Evolutionary conservation across 2,888 invertebrate genomes (phyloP), one percentile per base, ranked within the genome.

Genomic region (Idaea dimidiata): DNA sequence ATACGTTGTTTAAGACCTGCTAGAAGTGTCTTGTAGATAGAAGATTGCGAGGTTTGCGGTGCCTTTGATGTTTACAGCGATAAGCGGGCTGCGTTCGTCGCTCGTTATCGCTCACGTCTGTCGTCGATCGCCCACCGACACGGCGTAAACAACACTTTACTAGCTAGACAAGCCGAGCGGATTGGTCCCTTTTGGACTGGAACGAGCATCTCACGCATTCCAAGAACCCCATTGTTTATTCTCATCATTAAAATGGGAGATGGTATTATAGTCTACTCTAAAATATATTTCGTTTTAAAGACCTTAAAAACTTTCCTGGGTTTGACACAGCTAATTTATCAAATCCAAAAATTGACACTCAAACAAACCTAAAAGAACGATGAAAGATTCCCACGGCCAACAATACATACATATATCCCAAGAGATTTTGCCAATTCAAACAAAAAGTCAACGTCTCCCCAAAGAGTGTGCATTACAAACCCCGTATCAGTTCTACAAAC

Each of bases 401-500:
- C 24, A 24, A 43, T 10, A 43, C 10, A 32, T 32, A 32, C 6
- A 43, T 14, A 14, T 10, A 7, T 10, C 43, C 8, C 7, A 43
- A 43, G 43, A 43, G 43, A 43, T 43, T 43, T 43, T 14, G 43
- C 43, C 7, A 43, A 43, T 16, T 7, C 54, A 70, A 72, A 64
- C 65, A 64, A 60, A 63, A 68, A 68, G 66, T 71, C 69, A 66
- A 62, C 59, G 61, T 62, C 74, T 75, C 80, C 75, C 60, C 33
- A 60, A 67, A 68, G 61, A 64, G 63, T 57, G 62, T 66, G 62
- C 61, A 75, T 74, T 75, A 82, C 75, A 77, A 75, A 76, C 72
- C 65, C 70, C 65, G 73, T 84, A 84, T 82, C 81, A 78, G 77
- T 77, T 82, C 80, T 78, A 85, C 86, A 81, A 80, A 73, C 80